Conservation (phyloP, 2,113 vertebrate species). For the Microcebus tavaratra region DNA sequence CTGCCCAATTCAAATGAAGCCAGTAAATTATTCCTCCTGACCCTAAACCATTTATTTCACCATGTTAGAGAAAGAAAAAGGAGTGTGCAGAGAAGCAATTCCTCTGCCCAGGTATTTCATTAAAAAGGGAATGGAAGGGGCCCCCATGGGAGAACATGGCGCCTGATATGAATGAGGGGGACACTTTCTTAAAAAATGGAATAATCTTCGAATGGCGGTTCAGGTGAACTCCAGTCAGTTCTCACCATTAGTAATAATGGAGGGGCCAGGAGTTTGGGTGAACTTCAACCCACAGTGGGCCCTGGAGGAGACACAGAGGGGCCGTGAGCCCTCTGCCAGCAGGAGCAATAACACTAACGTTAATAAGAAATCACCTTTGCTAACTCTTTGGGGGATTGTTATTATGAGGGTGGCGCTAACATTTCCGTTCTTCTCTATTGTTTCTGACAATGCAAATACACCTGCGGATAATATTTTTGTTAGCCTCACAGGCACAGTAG, state of each 20-base stretch:
- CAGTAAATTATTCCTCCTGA: constrained; percentile 71
- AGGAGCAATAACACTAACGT: constrained; percentile 15
- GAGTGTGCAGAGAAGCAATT: constrained; percentile 53
- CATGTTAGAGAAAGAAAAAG: constrained; percentile 43
- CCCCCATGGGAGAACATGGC: not conserved
- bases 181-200: constrained; percentile 31
- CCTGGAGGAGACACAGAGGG: not conserved
- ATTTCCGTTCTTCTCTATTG: not conserved
- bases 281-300: not conserved
- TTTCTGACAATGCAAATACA: constrained; percentile 29
- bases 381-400: not conserved
- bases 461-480: not conserved
- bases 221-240: not conserved
- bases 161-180: constrained; percentile 33
- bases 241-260: not conserved
- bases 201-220: constrained; percentile 14
- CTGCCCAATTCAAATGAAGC: constrained; percentile 79
- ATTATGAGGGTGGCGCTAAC: not conserved
- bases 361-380: constrained; percentile 28
- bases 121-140: constrained; percentile 43
- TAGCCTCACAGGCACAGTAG: not conserved
- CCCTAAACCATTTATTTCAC: constrained; percentile 69
- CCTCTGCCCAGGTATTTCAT: constrained; percentile 60
- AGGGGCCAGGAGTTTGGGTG: not conserved
- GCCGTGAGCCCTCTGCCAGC: not conserved